Evolutionary conservation across 1,140 invertebrate species (phyloP).

Genomic region (Muscidifurax raptorellus): DNA sequence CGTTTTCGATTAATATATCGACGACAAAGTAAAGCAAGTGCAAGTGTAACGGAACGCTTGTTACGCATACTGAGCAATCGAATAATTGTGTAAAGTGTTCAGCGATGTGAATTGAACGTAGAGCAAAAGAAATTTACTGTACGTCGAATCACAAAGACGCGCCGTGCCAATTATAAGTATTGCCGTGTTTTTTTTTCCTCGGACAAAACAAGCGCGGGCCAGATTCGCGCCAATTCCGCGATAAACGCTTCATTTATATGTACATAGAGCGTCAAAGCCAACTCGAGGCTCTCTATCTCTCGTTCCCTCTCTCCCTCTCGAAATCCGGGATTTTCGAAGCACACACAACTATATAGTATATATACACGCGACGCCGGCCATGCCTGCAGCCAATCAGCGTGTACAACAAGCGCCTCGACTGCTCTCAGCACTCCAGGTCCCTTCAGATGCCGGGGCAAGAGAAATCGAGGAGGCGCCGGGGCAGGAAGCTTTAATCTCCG

Average conservation of each 20-base stretch:
- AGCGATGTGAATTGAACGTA: too few species aligned
- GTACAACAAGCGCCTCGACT: neutral
- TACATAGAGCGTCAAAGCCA: neutral
- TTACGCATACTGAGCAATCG: too few species aligned
- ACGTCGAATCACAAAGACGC: too few species aligned
- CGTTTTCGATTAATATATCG: neutral
- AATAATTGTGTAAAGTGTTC: too few species aligned
- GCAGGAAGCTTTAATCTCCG: constrained; percentile 42
- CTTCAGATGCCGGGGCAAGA: neutral
- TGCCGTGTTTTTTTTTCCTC: too few species aligned
- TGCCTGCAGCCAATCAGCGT: neutral
- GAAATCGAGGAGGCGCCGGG: neutral
- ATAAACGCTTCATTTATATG: constrained; percentile 18
- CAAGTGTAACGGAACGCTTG: too few species aligned
- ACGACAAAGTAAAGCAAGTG: too few species aligned
- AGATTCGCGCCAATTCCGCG: neutral
- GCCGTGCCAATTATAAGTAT: too few species aligned
- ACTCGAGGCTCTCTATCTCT: neutral
- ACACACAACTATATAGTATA: neutral
- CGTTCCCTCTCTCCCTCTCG: neutral
- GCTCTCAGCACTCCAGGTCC: neutral
- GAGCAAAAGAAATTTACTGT: too few species aligned
- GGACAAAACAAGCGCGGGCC: neutral
- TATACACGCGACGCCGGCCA: neutral
- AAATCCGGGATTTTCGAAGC: neutral